Evolutionary conservation across 1,140 invertebrate species (phyloP), one percentile per base, ranked within the genome.

Genomic region (Himalopsyche phryganea): DNA sequence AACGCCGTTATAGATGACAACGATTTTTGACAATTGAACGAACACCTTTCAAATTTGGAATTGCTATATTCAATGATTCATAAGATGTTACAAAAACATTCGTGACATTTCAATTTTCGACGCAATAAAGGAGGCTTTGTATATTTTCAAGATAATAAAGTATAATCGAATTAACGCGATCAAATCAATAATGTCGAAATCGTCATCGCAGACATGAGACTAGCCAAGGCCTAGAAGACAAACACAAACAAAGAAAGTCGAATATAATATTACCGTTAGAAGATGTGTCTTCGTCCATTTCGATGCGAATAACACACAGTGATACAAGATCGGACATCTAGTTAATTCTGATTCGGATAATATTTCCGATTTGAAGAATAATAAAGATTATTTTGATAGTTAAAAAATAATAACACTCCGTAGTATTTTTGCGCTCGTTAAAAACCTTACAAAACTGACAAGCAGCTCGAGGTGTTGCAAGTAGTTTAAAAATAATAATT

Each of bases 251-350:
- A 15, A 48, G 14, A 6, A 14, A 54, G 17, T 38, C 14, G 23
- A 15, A 49, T 11, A 41, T 32, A 33, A 32, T 42, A 45, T 11
- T 46, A 62, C 56, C 51, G 35, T 58, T 58, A 17, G 40, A 38
- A 44, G 45, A 45, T 42, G 47, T 44, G 17, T 76, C 74, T 70
- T 75, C 75, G 67, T 78, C 73, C 52, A 78, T 69, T 75, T 77
- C 73, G 40, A 78, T 69, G 65, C 76, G 67, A 61, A 78, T 68
- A 54, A 76, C 72, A 54, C 76, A 78, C 72, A 78, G 72, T 65
- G 75, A 76, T 19, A 78, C 74, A 68, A 48, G 61, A 54, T 51
- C 52, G 40, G 76, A 74, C 76, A 78, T 78, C 75, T 74, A 76
- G 50, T 63, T 63, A 60, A 20, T 45, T 46, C 23, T 15, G 5